These are phyloP conservation scores for Tiaroga cobitis DNA, from an alignment of 2,797 vertebrate genomes.

Conservation along the genomic window DNA sequence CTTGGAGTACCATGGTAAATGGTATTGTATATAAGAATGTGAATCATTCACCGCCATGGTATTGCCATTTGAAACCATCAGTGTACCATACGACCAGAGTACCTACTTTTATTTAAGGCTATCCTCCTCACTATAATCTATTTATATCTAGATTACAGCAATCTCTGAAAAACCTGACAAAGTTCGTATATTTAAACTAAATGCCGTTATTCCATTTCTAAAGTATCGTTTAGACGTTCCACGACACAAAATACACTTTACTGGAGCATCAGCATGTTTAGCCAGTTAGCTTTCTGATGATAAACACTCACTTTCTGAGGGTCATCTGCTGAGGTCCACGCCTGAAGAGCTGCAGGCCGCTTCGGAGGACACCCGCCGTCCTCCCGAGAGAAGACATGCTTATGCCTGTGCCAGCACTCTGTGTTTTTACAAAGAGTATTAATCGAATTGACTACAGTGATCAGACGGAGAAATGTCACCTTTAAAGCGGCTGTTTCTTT, in stretches of 20 bases:
- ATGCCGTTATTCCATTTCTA: neutral
- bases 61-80: neutral
- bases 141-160: neutral
- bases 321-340: conserved; percentile 63
- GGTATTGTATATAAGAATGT: neutral
- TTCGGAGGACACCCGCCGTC: conserved; percentile 68
- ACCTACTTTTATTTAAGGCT: neutral
- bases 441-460: neutral
- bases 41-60: neutral
- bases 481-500: conserved; percentile 62
- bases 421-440: neutral
- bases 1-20: neutral
- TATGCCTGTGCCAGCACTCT: neutral
- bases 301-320: conserved; percentile 72
- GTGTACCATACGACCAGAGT: neutral
- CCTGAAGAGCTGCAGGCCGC: conserved; percentile 65
- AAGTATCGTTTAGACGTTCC: neutral
- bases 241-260: too few relatives aligned
- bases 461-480: conserved; percentile 72
- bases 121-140: neutral
- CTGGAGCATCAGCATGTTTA: neutral
- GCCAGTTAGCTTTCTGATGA: neutral
- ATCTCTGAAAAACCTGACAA: neutral
- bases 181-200: neutral
- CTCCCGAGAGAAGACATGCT: conserved; percentile 78